Conservation (phyloP, 2,113 vertebrate genomes). For the Eleginops maclovinus region DNA sequence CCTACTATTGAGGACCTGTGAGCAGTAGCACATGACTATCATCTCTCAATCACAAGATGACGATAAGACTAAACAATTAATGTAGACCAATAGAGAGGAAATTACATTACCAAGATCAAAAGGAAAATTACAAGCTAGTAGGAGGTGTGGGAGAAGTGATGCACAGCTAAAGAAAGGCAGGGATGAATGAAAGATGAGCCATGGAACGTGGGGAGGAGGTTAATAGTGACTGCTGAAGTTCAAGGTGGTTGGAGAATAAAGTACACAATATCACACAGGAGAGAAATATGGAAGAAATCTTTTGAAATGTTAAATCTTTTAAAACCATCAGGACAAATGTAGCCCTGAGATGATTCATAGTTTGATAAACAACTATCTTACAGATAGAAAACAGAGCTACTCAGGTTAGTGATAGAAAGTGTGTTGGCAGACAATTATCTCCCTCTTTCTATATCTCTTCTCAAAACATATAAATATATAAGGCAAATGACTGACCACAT, state of each 20-base stretch:
- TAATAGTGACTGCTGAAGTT: conserved; percentile 44
- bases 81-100: conserved; percentile 15
- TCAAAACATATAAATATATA: not conserved
- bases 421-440: not conserved
- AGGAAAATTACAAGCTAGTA: conserved; percentile 14
- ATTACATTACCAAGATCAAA: conserved; percentile 26
- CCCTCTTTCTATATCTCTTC: not conserved
- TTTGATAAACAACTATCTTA: not conserved
- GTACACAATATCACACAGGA: conserved; percentile 8
- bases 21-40: not conserved
- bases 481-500: not conserved
- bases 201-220: conserved; percentile 26
- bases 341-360: not conserved
- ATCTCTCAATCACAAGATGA: conserved; percentile 1
- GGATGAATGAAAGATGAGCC: conserved; percentile 53
- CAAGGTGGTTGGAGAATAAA: conserved; percentile 45
- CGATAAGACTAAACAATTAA: conserved; percentile 34
- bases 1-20: not conserved
- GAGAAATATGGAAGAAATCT: conserved; percentile 7
- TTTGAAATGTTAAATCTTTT: conserved; percentile 31
- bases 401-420: not conserved
- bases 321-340: not conserved
- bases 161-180: conserved; percentile 26
- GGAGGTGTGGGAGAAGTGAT: conserved; percentile 31
- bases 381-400: not conserved